Evolutionary conservation across 2,113 vertebrate genomes (phyloP).

Genomic region (Petaurus breviceps): DNA sequence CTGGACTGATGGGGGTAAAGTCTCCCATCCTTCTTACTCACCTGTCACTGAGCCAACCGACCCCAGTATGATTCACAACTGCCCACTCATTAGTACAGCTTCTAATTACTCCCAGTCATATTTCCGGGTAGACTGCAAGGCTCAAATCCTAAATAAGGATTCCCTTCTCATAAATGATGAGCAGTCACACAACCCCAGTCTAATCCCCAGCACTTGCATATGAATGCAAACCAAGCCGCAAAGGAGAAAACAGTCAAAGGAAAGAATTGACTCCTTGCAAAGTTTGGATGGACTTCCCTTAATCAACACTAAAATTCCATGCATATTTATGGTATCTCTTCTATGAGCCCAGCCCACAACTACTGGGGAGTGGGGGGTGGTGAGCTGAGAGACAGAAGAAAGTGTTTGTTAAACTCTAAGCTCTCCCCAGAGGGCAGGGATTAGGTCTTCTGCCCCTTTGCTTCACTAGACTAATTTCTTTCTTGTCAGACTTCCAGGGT

Average conservation of each 20-base stretch:
- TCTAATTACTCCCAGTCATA: background rate
- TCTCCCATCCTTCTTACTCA: background rate
- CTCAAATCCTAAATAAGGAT: background rate
- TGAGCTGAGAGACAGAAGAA: background rate
- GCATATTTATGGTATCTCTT: background rate
- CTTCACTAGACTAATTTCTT: background rate
- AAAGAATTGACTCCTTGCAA: background rate
- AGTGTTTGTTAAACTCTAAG: background rate
- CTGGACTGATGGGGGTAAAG: background rate
- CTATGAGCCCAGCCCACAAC: background rate
- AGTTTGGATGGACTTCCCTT: constrained; percentile 37
- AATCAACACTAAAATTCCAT: background rate
- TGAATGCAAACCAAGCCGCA: background rate
- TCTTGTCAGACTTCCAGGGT: background rate
- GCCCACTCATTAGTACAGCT: constrained; percentile 4
- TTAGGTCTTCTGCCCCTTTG: background rate
- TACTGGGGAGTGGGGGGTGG: no score
- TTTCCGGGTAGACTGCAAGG: background rate
- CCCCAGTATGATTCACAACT: constrained; percentile 32
- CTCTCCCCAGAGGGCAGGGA: background rate
- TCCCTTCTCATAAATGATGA: background rate
- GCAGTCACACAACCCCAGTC: background rate
- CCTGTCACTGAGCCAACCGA: constrained; percentile 26
- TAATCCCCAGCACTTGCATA: background rate
- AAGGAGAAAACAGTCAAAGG: background rate